Base-by-base conservation (phyloP, 2,888 invertebrate genomes). In the Meghimatium bilineatum region DNA sequence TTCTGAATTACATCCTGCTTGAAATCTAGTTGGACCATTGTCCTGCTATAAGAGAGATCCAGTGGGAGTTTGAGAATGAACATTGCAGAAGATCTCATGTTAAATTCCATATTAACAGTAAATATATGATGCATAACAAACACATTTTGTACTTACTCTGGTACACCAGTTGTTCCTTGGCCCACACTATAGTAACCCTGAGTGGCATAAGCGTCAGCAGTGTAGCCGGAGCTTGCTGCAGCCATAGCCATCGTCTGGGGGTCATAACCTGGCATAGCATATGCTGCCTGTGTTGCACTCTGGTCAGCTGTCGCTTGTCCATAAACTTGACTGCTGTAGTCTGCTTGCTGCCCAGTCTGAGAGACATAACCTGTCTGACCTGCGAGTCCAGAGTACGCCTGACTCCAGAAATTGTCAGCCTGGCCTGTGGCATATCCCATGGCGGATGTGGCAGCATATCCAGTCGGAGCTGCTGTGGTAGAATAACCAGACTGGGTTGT, bases 131-230 rank as follows among this genome's bases (percentile, higher is more conserved):
- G 44, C 12, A 56, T 56, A 56, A 56, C 23, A 56, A 56, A 56
- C 56, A 56, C 8, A 12, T 56, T 14, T 23, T 17, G 17, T n/a
- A 80, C 84, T 84, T 80, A 84, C 84, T 80, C 84, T 29, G 84
- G 6, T 1, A 44, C 69, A 44, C 72, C 71, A 44, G 79, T 49
- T 36, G 69, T 69, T 67, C 29, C 52, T 38, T 67, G 76, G 14
- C 52, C 38, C 32, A 80, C 60, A 29, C 60, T 34, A 29, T 78
- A 83, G 67, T 76, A 84, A 14, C 80, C 84, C 34, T 84, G 84
- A 26, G 52, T 80, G 36, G 80, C 80, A 76, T 69, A 84, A 10
- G 76, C 67, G 44, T 84, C 84, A 56, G 84, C 76, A 34, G 80
- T n/a, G 69, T 84, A 84, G 29, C 72, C 84, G 29, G 67, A 76